Conservation (phyloP, 2,888 invertebrate species). For the Philaethria dido region DNA sequence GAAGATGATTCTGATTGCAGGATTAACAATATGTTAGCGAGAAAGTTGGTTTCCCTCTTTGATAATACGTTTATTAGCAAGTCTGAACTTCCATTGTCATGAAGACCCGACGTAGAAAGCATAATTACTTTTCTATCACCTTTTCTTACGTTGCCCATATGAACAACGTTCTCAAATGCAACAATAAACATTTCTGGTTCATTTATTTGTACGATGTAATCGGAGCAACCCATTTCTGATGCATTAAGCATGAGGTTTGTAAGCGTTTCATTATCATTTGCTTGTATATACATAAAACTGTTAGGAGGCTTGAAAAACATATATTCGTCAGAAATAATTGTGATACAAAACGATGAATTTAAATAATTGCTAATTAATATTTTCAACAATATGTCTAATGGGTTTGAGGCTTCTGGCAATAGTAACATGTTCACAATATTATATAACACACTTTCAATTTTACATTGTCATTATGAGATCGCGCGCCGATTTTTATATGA, state of each 20-base stretch:
- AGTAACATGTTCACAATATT: conserved; percentile 13
- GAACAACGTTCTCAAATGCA: conserved; percentile 67
- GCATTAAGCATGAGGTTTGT: conserved; percentile 56
- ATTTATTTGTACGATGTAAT: conserved; percentile 67
- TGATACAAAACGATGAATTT: conserved; percentile 62
- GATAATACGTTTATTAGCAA: conserved; percentile 55
- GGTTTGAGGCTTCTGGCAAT: conserved; percentile 41
- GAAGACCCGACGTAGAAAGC: conserved; percentile 54
- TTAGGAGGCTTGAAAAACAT: conserved; percentile 50
- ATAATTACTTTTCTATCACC: conserved; percentile 75
- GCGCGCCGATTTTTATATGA: neutral
- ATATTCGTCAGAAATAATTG: conserved; percentile 60
- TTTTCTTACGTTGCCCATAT: conserved; percentile 65
- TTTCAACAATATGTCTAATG: conserved; percentile 65
- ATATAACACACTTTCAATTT: neutral
- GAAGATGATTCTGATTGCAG: conserved; percentile 47
- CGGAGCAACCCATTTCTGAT: conserved; percentile 77
- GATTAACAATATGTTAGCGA: conserved; percentile 67
- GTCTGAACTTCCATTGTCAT: conserved; percentile 39
- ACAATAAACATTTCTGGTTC: conserved; percentile 66
- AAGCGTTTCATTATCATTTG: conserved; percentile 52
- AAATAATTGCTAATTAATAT: conserved; percentile 61
- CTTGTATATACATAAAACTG: conserved; percentile 54
- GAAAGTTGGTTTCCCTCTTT: conserved; percentile 59
- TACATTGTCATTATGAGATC: neutral